A percentile compares a stretch with the other conserved stretches of the same genome.
Conservation (phyloP, 2,797 vertebrate genomes). For the Falco novaeseelandiae region DNA sequence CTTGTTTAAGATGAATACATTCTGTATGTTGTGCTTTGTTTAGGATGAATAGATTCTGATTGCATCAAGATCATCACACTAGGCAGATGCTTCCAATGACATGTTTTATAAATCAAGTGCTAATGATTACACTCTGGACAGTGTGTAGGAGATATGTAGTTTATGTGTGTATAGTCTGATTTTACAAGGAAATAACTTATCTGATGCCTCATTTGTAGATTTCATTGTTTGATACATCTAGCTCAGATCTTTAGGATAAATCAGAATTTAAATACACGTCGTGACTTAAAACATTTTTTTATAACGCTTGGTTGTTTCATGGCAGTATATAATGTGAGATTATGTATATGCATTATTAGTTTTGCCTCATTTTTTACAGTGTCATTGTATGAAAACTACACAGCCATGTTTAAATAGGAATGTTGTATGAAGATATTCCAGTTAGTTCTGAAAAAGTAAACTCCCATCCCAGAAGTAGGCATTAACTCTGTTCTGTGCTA, state of each 20-base stretch:
- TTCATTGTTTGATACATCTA: neutral
- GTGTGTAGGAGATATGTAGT: neutral
- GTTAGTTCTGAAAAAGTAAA: neutral
- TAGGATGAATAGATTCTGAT: neutral
- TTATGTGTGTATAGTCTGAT: neutral
- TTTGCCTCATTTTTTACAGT: neutral
- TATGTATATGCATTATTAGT: neutral
- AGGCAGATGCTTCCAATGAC: neutral
- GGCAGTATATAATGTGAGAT: neutral
- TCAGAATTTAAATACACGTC: neutral
- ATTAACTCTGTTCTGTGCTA: neutral
- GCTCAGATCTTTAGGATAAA: neutral
- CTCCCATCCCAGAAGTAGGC: neutral
- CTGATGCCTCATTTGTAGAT: neutral
- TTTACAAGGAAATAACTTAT: neutral
- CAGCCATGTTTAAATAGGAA: neutral
- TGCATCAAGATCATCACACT: neutral
- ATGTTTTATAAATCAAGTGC: neutral
- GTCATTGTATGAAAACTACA: neutral
- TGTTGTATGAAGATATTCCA: neutral
- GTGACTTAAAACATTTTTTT: neutral
- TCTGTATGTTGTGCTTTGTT: neutral
- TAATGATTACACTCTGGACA: neutral
- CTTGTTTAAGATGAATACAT: neutral
- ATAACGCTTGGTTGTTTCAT: neutral